A percentile compares a stretch with the other conserved stretches of the same genome.
These are phyloP conservation scores for Sorex maritimensis DNA, from an alignment of 2,797 vertebrate genomes.

Conservation along the genomic window DNA sequence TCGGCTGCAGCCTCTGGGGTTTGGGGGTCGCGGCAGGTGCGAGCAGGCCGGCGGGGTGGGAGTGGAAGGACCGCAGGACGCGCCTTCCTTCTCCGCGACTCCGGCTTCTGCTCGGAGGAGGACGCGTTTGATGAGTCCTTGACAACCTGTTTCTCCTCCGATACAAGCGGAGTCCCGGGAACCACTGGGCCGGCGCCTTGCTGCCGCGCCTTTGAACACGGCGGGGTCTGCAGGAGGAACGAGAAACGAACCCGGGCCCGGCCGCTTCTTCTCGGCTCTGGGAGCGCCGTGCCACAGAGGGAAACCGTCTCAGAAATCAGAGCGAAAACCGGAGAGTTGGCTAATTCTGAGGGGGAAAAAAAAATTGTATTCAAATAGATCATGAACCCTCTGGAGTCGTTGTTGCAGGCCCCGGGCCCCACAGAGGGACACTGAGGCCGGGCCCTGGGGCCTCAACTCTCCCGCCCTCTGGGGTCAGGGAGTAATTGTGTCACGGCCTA, in stretches of 20 bases:
- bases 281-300: conserved; percentile 82
- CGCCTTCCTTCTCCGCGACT: conserved; percentile 63
- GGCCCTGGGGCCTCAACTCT: not conserved
- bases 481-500: not conserved
- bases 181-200: conserved; percentile 85
- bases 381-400: conserved; percentile 52
- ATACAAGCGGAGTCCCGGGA: conserved; percentile 84
- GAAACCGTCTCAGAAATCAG: conserved; percentile 85
- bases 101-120: conserved; percentile 62
- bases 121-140: conserved; percentile 85
- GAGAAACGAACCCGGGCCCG: conserved; percentile 83
- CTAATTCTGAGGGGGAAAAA: conserved; percentile 77
- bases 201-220: conserved; percentile 85
- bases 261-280: conserved; percentile 77
- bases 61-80: conserved; percentile 72
- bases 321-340: conserved; percentile 80
- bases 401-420: conserved; percentile 51
- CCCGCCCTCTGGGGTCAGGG: not conserved
- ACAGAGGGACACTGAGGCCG: not conserved
- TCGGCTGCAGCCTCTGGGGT: conserved; percentile 73
- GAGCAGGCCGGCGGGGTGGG: conserved; percentile 21
- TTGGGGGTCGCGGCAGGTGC: conserved; percentile 76
- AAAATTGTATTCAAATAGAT: conserved; percentile 68
- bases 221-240: conserved; percentile 83
- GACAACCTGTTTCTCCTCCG: conserved; percentile 85